Conservation (phyloP, 2,113 vertebrate genomes). For the Sceloporus undulatus region DNA sequence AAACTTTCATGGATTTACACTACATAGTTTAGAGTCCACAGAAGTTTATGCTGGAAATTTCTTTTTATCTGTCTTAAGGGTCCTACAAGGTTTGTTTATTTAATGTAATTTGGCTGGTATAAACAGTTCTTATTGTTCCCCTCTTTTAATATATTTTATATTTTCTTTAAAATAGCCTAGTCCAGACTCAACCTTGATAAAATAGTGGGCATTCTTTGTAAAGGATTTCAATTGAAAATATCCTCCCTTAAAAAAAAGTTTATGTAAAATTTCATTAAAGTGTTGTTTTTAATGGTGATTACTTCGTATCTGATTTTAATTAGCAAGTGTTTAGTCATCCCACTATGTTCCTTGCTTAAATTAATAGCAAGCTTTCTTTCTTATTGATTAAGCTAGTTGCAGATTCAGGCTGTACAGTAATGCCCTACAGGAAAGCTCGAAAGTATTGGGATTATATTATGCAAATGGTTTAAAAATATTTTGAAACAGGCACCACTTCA, state of each 20-base stretch:
- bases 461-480: slow-evolving; percentile 83
- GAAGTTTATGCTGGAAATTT: too few relatives aligned
- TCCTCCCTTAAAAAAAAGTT: background rate
- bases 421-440: slow-evolving; percentile 68
- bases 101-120: slow-evolving; percentile 22
- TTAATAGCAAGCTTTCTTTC: slow-evolving; percentile 43
- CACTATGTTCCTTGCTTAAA: slow-evolving; percentile 45
- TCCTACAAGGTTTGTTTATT: background rate
- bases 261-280: slow-evolving; percentile 34
- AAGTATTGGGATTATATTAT: slow-evolving; percentile 77
- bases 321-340: slow-evolving; percentile 56
- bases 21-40: too few relatives aligned
- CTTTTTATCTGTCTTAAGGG: too few relatives aligned
- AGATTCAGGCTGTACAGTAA: slow-evolving; percentile 62
- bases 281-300: slow-evolving; percentile 44
- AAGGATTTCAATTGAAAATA: slow-evolving; percentile 51
- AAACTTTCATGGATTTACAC: too few relatives aligned
- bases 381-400: slow-evolving; percentile 62
- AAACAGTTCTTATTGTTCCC: slow-evolving; percentile 26
- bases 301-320: slow-evolving; percentile 59
- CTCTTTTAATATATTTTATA: background rate
- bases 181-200: slow-evolving; percentile 36
- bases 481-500: slow-evolving; percentile 83
- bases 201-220: slow-evolving; percentile 46
- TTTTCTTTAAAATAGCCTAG: slow-evolving; percentile 44